phyloP scores from a whole-genome alignment of 2,888 invertebrate species.

The Hermodice carunculata region DNA sequence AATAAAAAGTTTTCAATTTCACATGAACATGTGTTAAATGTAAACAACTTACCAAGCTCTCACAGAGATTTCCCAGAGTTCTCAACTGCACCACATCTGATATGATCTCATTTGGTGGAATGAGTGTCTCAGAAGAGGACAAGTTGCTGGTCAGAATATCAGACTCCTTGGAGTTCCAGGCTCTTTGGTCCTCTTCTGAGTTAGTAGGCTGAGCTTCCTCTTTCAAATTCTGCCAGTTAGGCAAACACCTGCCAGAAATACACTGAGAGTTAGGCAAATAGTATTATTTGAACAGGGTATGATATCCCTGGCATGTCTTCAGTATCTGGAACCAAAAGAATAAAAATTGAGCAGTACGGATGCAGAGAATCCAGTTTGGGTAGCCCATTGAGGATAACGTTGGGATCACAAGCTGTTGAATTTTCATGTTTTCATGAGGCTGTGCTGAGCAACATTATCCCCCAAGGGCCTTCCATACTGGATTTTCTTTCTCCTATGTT shows the following conservation, averaged over 20 bases:
- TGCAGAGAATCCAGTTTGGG: no score
- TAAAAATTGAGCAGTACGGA: no score
- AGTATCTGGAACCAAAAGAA: no score
- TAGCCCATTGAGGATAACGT: no score
- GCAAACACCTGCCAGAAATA: conserved; percentile 74
- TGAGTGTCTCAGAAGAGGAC: conserved; percentile 82
- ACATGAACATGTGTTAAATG: no score
- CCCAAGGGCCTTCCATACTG: no score
- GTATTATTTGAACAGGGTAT: not conserved
- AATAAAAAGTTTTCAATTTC: no score
- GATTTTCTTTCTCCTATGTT: no score
- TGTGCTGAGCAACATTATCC: no score
- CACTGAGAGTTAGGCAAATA: not conserved
- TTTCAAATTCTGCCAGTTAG: conserved; percentile 75
- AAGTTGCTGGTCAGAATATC: conserved; percentile 93
- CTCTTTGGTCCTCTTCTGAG: conserved; percentile 83
- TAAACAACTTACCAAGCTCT: conserved; percentile 80
- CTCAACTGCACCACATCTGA: conserved; percentile 86
- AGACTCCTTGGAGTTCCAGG: conserved; percentile 88
- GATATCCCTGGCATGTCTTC: not conserved
- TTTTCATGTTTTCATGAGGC: no score
- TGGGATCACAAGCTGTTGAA: no score
- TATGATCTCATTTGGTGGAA: conserved; percentile 87
- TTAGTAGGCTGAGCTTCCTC: conserved; percentile 73
- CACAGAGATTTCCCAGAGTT: conserved; percentile 89